phyloP scores from a whole-genome alignment of 1,140 invertebrate genomes.

The Popillia japonica region DNA sequence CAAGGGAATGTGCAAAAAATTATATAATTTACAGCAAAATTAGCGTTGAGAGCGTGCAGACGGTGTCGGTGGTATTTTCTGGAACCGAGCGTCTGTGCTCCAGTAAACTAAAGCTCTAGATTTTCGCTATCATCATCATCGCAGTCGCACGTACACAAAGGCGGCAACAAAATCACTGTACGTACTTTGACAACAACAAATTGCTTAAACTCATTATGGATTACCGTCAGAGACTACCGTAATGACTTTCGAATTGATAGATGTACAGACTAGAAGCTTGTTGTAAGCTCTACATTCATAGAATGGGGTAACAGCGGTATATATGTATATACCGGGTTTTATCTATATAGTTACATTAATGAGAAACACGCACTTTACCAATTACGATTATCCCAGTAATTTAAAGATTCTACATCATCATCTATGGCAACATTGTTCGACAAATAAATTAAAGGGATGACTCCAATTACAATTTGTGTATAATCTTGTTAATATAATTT shows the following conservation, averaged over 20 bases:
- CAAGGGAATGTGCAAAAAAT: not conserved
- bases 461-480: too few species aligned
- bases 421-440: too few species aligned
- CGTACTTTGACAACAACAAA: conserved; percentile 3
- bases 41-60: not conserved
- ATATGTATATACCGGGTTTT: too few species aligned
- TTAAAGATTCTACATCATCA: too few species aligned
- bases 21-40: not conserved
- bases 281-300: too few species aligned
- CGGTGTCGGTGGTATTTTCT: not conserved
- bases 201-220: not conserved
- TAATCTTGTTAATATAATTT: too few species aligned
- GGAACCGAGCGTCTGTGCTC: not conserved
- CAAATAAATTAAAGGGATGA: too few species aligned
- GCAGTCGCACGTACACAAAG: not conserved
- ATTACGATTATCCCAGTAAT: too few species aligned
- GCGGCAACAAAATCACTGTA: not conserved
- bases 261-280: not conserved
- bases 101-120: not conserved
- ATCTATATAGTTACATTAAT: too few species aligned
- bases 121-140: not conserved
- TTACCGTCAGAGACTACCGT: not conserved
- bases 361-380: too few species aligned
- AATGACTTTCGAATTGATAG: conserved; percentile 1
- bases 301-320: too few species aligned